Percentiles rank a stretch among this genome's conserved stretches.
These are phyloP conservation scores for Marmota monax DNA, from an alignment of 2,113 vertebrate genomes.

Conservation along the genomic window DNA sequence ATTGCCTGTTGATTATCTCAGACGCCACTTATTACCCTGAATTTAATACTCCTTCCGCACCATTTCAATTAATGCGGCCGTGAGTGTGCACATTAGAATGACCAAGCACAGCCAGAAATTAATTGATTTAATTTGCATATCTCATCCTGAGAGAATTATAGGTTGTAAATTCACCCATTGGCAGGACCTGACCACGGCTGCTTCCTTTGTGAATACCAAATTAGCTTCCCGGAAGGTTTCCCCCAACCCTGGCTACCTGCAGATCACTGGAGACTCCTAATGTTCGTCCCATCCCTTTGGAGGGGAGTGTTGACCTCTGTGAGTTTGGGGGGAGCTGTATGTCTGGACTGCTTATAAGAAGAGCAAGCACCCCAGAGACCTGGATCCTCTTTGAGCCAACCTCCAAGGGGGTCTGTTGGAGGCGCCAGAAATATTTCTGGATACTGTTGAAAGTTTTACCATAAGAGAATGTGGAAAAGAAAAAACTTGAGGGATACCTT, in stretches of 20 bases:
- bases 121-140: constrained; percentile 84
- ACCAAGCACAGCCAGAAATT: constrained; percentile 76
- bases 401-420: not conserved
- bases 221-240: constrained; percentile 76
- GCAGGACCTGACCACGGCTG: constrained; percentile 73
- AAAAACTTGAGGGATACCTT: not conserved
- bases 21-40: constrained; percentile 73
- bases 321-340: not conserved
- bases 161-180: constrained; percentile 74
- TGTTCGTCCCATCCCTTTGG: constrained; percentile 32
- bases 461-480: not conserved
- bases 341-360: not conserved
- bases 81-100: constrained; percentile 67
- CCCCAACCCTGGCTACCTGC: constrained; percentile 23
- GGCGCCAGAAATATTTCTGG: not conserved
- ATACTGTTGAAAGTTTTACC: not conserved
- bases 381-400: not conserved
- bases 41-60: constrained; percentile 74
- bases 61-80: constrained; percentile 75
- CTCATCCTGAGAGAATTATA: constrained; percentile 82
- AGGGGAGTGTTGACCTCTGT: not conserved
- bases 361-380: not conserved
- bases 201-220: constrained; percentile 81
- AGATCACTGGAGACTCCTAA: constrained; percentile 57
- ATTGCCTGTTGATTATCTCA: constrained; percentile 70